Evolutionary conservation across 2,113 vertebrate genomes (phyloP), one percentile per base, ranked within the genome.

Genomic region (Desmodus rotundus): DNA sequence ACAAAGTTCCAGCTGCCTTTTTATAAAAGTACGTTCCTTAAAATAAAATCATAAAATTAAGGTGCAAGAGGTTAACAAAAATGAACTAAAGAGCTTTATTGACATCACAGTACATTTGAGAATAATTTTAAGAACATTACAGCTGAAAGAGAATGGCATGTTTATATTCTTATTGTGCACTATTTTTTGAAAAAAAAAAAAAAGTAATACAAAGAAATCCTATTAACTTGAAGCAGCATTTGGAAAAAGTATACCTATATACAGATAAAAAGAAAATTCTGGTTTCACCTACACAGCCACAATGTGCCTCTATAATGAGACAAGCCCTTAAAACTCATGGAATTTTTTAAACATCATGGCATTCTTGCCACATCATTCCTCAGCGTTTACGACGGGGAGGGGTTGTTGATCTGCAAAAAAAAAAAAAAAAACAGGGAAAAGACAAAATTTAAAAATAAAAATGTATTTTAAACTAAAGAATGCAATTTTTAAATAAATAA

Each of bases 281-380:
- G 97, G 97, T 98, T 98, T 98, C 99, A 99, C 99, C 99, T 99
- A 99, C 99, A 99, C 98, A 99, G 99, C 99, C 98, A 98, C 98
- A 99, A 98, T 98, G 98, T 99, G 99, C 99, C 99, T 99, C 99
- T 99, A 99, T 99, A 99, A 99, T 99, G 99, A 99, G 99, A 99
- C 99, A 99, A 99, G 99, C 99, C 99, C 99, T 98, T 99, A 99
- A 99, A 99, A 99, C 99, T 99, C 99, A 99, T 99, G 99, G 99
- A 99, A 99, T 99, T 99, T 99, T 99, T 99, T 98, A 98, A 99
- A 98, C 97, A 68, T 99, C 99, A 99, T 98, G 99, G 98, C 98
- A 99, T 98, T 98, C 98, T 96, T 98, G 98, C 98, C 98, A 98
- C 98, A 98, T 98, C 97, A 98, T 98, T 99, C 98, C 99, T 99